phyloP scores from a whole-genome alignment of 2,888 invertebrate genomes.

The Oxystoma pomonae region DNA sequence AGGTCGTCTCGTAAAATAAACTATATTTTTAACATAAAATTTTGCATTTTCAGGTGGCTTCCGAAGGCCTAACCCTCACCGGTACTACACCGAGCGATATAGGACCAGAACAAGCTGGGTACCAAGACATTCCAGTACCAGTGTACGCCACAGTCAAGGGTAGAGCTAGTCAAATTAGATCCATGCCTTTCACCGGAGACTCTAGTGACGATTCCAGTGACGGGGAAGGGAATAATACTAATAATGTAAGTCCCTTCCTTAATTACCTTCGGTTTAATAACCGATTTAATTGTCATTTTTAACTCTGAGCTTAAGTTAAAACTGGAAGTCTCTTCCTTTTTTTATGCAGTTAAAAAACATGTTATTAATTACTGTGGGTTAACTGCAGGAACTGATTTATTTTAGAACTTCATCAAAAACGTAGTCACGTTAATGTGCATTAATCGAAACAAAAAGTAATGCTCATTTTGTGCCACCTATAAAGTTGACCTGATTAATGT shows the following conservation, averaged over 20 bases:
- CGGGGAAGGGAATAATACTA: conserved; percentile 65
- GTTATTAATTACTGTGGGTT: too few relatives aligned
- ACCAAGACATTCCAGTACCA: conserved; percentile 88
- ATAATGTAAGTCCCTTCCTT: background rate
- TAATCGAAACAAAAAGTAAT: too few relatives aligned
- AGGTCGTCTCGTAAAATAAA: too few relatives aligned
- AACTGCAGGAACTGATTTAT: too few relatives aligned
- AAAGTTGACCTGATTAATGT: too few relatives aligned
- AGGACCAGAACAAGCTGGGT: conserved; percentile 61
- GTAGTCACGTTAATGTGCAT: too few relatives aligned
- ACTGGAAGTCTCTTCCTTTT: background rate
- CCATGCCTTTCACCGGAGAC: conserved; percentile 93
- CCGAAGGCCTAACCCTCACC: conserved; percentile 52
- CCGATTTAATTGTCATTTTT: too few relatives aligned
- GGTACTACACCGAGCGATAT: conserved; percentile 46
- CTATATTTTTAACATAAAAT: too few relatives aligned
- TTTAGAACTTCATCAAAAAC: too few relatives aligned
- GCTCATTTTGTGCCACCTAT: too few relatives aligned
- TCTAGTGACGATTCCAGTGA: conserved; percentile 94
- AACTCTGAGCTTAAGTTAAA: too few relatives aligned
- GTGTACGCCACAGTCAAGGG: conserved; percentile 96
- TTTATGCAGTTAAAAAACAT: background rate
- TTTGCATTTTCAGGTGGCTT: conserved; percentile 53
- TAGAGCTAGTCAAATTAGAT: conserved; percentile 92
- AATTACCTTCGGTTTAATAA: too few relatives aligned